Percentiles rank a stretch among this genome's conserved stretches.
phyloP scores from a whole-genome alignment of 2,888 invertebrate genomes.

The Cephus sareptanus region DNA sequence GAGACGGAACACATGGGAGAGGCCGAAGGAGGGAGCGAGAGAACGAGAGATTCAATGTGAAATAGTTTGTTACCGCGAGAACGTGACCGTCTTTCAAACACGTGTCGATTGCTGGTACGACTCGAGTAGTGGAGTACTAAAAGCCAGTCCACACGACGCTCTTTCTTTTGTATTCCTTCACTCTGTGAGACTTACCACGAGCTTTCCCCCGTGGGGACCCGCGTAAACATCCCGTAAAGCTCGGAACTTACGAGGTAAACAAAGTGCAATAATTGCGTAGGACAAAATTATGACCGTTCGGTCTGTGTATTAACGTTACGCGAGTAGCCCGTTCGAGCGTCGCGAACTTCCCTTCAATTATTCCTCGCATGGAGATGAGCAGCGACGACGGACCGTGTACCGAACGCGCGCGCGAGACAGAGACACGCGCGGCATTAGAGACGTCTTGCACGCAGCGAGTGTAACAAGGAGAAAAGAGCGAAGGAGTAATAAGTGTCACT shows the following conservation, averaged over 20 bases:
- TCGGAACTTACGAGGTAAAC: background rate
- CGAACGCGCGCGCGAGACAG: background rate
- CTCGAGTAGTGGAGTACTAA: background rate
- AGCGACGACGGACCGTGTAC: too few species aligned
- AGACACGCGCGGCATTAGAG: background rate
- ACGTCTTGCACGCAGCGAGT: background rate
- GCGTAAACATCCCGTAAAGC: background rate
- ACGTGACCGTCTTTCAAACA: conserved; percentile 34
- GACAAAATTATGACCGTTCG: background rate
- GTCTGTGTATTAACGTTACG: background rate
- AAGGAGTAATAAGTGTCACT: background rate
- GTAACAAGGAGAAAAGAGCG: background rate
- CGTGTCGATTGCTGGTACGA: background rate
- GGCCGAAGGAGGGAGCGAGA: background rate
- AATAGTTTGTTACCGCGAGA: conserved; percentile 18
- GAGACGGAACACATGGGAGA: background rate
- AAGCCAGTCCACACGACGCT: background rate
- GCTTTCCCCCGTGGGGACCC: background rate
- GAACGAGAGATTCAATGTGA: conserved; percentile 20
- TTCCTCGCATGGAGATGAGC: background rate
- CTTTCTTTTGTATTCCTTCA: background rate
- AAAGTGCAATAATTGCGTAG: background rate
- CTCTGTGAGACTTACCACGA: background rate
- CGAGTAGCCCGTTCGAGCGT: background rate
- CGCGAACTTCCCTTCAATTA: background rate